Conservation (phyloP, 2,113 vertebrate species). For the Nannospalax galili region DNA sequence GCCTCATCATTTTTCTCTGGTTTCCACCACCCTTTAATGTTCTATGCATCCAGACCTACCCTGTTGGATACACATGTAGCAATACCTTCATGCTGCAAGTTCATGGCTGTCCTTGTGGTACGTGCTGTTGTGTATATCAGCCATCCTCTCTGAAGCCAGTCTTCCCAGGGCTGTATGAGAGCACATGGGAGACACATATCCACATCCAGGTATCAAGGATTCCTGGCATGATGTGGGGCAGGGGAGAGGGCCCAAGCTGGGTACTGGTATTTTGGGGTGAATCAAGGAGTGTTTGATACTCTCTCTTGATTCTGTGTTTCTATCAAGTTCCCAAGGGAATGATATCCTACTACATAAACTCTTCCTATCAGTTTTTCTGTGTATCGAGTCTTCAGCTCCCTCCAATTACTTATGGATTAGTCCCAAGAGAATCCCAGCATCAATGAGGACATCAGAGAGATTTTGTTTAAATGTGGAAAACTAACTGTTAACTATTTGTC, state of each 20-base stretch:
- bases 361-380: background rate
- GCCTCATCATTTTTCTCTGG: background rate
- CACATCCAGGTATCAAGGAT: background rate
- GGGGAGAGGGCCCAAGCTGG: too few relatives aligned
- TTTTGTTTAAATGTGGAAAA: constrained; percentile 24
- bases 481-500: background rate
- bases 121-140: background rate
- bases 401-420: constrained; percentile 58
- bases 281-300: background rate
- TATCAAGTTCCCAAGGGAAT: background rate
- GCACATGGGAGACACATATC: background rate
- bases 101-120: background rate
- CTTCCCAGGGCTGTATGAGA: background rate
- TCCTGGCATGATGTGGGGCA: background rate
- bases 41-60: background rate
- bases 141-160: background rate
- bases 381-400: constrained; percentile 54
- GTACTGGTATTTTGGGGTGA: background rate
- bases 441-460: background rate
- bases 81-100: too few relatives aligned
- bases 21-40: background rate
- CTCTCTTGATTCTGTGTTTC: background rate
- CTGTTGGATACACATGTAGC: background rate
- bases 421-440: background rate
- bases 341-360: background rate